phyloP scores from a whole-genome alignment of 2,797 vertebrate genomes.

The Morus bassanus region DNA sequence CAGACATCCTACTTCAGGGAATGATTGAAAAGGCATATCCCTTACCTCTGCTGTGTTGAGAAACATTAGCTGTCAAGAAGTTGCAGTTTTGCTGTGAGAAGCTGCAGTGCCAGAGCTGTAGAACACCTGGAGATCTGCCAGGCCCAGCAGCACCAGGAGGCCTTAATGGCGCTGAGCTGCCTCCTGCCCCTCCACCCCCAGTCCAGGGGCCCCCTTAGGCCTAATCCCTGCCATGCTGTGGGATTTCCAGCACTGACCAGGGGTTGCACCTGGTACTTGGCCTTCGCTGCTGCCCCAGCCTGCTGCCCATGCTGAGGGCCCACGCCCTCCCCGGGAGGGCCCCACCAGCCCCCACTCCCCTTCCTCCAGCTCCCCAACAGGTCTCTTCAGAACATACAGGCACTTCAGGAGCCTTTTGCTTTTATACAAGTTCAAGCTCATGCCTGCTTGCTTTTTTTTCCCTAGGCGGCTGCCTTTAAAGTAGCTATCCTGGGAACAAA shows the following conservation, averaged over 20 bases:
- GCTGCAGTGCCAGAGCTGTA: not conserved
- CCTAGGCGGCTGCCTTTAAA: not conserved
- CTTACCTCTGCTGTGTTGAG: fast-evolving
- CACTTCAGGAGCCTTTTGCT: not conserved
- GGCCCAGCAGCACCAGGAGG: not conserved
- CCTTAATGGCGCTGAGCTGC: too few species aligned
- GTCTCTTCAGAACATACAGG: fast-evolving
- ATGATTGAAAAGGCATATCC: not conserved
- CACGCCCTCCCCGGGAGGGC: too few species aligned
- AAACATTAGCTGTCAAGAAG: not conserved
- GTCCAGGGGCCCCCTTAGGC: too few species aligned
- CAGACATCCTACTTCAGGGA: not conserved
- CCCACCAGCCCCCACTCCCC: fast-evolving
- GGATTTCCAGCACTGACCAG: too few species aligned
- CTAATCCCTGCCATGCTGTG: fast-evolving
- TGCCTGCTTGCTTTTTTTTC: not conserved
- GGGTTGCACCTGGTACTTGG: not conserved
- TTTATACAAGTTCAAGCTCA: not conserved
- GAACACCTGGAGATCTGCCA: not conserved
- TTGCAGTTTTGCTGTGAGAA: not conserved
- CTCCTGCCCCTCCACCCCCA: not conserved
- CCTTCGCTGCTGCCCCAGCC: fast-evolving
- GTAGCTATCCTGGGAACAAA: not conserved
- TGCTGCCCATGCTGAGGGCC: fast-evolving
- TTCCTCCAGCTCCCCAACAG: fast-evolving